Evolutionary conservation across 2,888 invertebrate species (phyloP).

Genomic region (Lepas anatifera): DNA sequence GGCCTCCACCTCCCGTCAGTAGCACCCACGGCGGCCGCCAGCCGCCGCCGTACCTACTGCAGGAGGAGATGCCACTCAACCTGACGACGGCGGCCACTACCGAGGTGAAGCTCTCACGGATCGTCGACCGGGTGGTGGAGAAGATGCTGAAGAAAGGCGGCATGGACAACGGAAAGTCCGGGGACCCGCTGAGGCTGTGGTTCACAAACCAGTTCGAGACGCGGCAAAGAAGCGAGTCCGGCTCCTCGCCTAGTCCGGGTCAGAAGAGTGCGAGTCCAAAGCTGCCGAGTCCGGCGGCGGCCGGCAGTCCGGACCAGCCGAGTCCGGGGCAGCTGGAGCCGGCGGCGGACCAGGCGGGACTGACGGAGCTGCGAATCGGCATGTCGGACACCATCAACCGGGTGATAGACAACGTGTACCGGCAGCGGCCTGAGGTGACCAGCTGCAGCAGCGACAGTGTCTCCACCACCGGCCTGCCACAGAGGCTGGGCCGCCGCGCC

Average conservation of each 20-base stretch:
- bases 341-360: not conserved
- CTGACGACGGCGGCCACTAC: not conserved
- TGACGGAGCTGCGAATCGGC: not conserved
- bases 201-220: slow-evolving; percentile 7
- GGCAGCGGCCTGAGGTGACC: not conserved
- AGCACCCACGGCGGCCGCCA: not conserved
- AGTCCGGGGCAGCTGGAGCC: no score
- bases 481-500: not conserved
- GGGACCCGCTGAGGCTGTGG: slow-evolving; percentile 1
- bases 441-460: slow-evolving; percentile 7
- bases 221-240: not conserved
- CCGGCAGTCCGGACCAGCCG: not conserved
- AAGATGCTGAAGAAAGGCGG: not conserved
- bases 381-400: slow-evolving; percentile 3
- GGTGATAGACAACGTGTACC: not conserved
- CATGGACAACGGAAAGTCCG: not conserved
- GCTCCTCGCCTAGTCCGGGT: not conserved
- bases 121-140: slow-evolving; percentile 1
- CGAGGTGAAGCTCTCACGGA: not conserved
- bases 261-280: not conserved
- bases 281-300: not conserved
- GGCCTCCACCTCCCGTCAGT: no score
- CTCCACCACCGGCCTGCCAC: not conserved
- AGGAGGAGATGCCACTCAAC: not conserved
- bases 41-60: not conserved